Percentiles rank a stretch among this genome's conserved stretches.
phyloP scores from a whole-genome alignment of 1,140 invertebrate species.

The Cryptotermes secundus region DNA sequence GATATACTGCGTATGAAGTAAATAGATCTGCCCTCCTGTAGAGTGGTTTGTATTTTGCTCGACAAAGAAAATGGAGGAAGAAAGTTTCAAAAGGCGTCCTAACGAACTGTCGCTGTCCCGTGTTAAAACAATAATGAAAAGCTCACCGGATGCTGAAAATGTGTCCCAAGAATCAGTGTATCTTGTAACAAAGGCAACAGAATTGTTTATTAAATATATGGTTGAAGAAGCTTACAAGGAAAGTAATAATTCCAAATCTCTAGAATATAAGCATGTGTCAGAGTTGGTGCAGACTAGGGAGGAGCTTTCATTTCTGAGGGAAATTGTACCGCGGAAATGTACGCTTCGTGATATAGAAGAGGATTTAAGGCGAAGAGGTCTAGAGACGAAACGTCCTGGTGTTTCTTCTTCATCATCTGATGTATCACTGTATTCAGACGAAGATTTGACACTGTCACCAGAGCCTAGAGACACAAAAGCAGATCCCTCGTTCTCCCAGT shows the following conservation, averaged over 20 bases:
- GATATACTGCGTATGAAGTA: no score
- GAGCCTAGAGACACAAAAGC: background rate
- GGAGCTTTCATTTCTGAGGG: background rate
- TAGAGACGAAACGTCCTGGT: background rate
- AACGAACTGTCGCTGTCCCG: background rate
- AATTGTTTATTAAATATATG: slow-evolving; percentile 15
- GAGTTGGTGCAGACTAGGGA: background rate
- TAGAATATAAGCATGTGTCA: background rate
- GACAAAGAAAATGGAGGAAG: background rate
- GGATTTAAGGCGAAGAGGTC: background rate
- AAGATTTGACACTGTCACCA: background rate
- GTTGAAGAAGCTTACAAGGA: background rate
- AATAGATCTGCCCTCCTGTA: no score
- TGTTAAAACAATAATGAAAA: background rate
- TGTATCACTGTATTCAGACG: background rate
- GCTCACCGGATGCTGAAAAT: slow-evolving; percentile 13
- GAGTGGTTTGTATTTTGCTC: no score
- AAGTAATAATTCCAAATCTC: background rate
- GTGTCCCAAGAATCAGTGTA: background rate
- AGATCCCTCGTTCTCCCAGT: background rate
- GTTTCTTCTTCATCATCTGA: background rate
- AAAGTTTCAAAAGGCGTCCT: background rate
- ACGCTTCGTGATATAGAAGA: background rate
- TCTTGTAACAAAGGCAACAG: slow-evolving; percentile 3
- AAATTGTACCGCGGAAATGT: background rate